Evolutionary conservation across 2,888 invertebrate species (phyloP), one percentile per base, ranked within the genome.

Genomic region (Malthinus flaveolus): DNA sequence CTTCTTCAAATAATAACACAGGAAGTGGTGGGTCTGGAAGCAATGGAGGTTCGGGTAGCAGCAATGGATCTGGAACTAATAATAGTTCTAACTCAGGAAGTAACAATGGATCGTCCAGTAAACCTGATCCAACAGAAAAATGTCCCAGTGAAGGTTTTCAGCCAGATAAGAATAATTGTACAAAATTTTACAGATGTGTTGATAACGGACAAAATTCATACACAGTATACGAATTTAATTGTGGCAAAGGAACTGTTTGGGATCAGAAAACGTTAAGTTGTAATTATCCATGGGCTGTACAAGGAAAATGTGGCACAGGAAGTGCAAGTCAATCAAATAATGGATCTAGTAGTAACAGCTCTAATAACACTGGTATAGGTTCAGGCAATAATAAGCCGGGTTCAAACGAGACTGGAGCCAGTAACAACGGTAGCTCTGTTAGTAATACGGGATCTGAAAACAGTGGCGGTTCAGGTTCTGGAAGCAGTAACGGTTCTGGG

Each of bases 131-230:
- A 5, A 39, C 7, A 5, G 15, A 39, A 1, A 1, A 11, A 58
- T 63, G 64, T 55, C 67, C 61, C 3, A 34, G 8, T 0, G 45
- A 47, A 42, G 49, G 49, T 1, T 60, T 33, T 45, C 32, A 15
- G 32, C 52, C 58, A 32, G 52, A 57, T 35, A 49, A 46, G 10
- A 47, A 56, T 32, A 83, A 91, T 70, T 92, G 91, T 71, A 85
- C 82, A 59, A 89, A 87, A 73, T 92, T 91, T 79, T 90, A 89
- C 73, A 83, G 91, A 65, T 92, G 92, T 75, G 89, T 90, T 15
- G 80, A 82, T 56, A 82, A 84, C 70, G 57, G 62, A 11, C 78
- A 81, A 23, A 84, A 83, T 57, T 80, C 81, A 3, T 88, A 80
- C 67, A 85, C 78, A 45, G 86, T 84, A 76, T 87, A 88, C 72